phyloP scores from a whole-genome alignment of 2,797 vertebrate species.

The Spinus olivaceus region DNA sequence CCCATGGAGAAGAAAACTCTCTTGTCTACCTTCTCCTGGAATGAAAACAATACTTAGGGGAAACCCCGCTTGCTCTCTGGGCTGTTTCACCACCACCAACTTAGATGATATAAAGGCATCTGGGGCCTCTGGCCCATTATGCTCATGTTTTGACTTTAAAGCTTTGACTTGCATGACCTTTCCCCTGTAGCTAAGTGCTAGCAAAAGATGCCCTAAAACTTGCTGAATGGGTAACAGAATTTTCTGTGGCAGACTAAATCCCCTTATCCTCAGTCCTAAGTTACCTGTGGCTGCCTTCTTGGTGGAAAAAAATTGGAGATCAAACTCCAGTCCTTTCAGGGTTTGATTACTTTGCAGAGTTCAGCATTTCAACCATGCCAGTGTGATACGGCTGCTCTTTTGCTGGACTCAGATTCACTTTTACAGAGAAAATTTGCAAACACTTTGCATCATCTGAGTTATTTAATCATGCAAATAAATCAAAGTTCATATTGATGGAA shows the following conservation, averaged over 20 bases:
- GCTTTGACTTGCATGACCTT: background rate
- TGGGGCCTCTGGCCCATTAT: background rate
- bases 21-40: background rate
- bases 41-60: background rate
- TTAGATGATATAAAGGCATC: background rate
- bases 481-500: background rate
- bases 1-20: conserved; percentile 7
- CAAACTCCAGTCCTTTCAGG: background rate
- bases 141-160: background rate
- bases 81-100: background rate
- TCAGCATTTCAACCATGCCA: background rate
- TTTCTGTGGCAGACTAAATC: background rate
- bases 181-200: background rate
- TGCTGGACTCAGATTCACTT: background rate
- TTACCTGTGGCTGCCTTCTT: background rate
- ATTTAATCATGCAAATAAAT: background rate
- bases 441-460: background rate
- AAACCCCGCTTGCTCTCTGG: background rate
- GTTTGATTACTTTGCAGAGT: background rate
- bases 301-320: background rate
- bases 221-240: background rate
- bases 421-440: background rate
- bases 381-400: background rate
- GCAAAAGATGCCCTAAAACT: background rate
- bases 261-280: background rate